These are phyloP conservation scores for Chunga burmeisteri DNA, from an alignment of 2,113 vertebrate genomes.

Conservation along the genomic window DNA sequence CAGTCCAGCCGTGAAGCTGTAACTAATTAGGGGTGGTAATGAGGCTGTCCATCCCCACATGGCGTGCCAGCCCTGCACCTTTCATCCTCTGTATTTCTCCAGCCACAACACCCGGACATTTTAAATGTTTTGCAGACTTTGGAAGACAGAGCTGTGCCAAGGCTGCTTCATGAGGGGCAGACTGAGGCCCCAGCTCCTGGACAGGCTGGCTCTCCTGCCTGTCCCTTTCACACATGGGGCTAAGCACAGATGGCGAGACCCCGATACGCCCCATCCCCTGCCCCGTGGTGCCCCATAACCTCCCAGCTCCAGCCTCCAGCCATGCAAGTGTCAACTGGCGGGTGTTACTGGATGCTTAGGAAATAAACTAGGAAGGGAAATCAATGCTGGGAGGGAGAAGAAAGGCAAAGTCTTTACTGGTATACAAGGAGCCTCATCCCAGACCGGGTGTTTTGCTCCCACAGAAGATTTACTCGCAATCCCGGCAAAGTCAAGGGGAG, in stretches of 20 bases:
- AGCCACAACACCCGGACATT: background rate
- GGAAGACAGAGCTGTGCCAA: background rate
- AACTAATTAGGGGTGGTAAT: background rate
- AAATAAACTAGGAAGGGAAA: background rate
- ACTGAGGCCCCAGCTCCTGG: background rate
- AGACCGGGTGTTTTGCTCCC: background rate
- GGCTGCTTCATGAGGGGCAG: background rate
- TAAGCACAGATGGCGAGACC: rapidly evolving
- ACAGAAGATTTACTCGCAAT: background rate
- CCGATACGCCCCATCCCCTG: background rate
- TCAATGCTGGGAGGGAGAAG: background rate
- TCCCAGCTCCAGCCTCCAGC: background rate
- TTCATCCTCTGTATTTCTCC: background rate
- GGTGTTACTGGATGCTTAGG: too few species aligned
- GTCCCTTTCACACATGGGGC: background rate
- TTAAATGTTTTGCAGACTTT: background rate
- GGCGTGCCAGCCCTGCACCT: background rate
- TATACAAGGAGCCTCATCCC: background rate
- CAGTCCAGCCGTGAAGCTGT: background rate
- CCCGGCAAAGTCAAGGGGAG: background rate
- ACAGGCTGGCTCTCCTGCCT: rapidly evolving
- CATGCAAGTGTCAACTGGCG: rapidly evolving
- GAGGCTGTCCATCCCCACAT: background rate
- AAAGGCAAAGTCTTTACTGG: background rate
- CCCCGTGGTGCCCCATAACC: rapidly evolving